These are phyloP conservation scores for Drosophila lacicola DNA, from an alignment of 2,888 invertebrate genomes.

Conservation along the genomic window DNA sequence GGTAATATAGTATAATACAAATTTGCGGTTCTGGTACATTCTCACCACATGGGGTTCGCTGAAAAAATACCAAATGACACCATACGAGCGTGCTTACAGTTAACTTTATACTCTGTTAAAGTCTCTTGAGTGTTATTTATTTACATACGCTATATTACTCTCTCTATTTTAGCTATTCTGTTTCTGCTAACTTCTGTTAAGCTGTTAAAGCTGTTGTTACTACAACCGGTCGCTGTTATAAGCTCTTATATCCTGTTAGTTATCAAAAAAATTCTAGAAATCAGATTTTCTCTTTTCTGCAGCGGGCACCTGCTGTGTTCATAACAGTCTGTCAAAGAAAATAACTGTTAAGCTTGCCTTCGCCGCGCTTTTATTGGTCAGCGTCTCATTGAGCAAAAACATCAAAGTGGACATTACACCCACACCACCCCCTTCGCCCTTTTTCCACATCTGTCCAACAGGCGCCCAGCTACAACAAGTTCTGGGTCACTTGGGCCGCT, in stretches of 20 bases:
- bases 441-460: neutral
- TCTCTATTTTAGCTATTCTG: neutral
- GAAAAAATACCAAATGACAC: conserved; percentile 3
- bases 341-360: conserved; percentile 10
- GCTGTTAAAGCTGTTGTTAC: conserved; percentile 5
- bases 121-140: neutral
- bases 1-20: too few relatives aligned
- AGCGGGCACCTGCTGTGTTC: conserved; percentile 10
- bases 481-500: conserved; percentile 68
- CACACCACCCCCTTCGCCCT: neutral
- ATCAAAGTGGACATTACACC: conserved; percentile 26
- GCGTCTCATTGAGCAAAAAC: conserved; percentile 37
- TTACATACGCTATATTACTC: neutral
- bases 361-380: conserved; percentile 19
- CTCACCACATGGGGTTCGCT: neutral
- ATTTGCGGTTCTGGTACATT: neutral
- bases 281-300: neutral
- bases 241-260: conserved; percentile 38
- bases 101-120: neutral
- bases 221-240: neutral
- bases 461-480: conserved; percentile 50
- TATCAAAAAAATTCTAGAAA: neutral
- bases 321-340: conserved; percentile 23
- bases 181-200: neutral
- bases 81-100: neutral